Conservation (phyloP, 2,113 vertebrate species). For the Leuciscus idus region DNA sequence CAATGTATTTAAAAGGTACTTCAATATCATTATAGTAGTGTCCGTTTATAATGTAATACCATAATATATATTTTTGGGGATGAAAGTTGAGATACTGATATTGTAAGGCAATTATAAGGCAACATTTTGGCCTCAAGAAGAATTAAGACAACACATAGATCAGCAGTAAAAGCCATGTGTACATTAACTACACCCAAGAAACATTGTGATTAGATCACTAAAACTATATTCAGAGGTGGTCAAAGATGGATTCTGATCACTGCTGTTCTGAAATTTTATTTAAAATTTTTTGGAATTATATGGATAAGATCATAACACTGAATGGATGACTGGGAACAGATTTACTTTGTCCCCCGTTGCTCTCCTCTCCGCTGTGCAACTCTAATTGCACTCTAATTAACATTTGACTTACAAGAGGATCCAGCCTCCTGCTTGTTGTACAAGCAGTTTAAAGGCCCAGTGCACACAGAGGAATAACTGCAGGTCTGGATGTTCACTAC, state of each 20-base stretch:
- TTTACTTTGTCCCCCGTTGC: conserved; percentile 4
- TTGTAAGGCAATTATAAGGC: not conserved
- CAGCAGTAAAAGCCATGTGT: not conserved
- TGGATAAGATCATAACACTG: not conserved
- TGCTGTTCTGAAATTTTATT: not conserved
- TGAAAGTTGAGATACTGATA: not conserved
- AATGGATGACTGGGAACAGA: conserved; percentile 23
- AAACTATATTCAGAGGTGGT: not conserved
- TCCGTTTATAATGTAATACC: not conserved
- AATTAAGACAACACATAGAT: not conserved
- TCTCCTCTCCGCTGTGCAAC: conserved; percentile 50
- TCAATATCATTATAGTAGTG: not conserved
- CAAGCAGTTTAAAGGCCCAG: conserved; percentile 67
- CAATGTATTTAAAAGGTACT: not conserved
- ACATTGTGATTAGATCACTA: not conserved
- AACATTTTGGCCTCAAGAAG: not conserved
- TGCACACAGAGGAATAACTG: conserved; percentile 55
- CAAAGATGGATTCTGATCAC: not conserved
- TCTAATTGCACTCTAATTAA: conserved; percentile 78
- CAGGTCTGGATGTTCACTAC: not conserved
- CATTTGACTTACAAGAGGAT: conserved; percentile 71
- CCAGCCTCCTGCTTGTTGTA: conserved; percentile 70
- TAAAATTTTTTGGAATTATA: not conserved
- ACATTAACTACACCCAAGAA: not conserved
- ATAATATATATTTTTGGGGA: not conserved